Evolutionary conservation across 2,113 vertebrate genomes (phyloP).

Genomic region (Cercocebus atys): DNA sequence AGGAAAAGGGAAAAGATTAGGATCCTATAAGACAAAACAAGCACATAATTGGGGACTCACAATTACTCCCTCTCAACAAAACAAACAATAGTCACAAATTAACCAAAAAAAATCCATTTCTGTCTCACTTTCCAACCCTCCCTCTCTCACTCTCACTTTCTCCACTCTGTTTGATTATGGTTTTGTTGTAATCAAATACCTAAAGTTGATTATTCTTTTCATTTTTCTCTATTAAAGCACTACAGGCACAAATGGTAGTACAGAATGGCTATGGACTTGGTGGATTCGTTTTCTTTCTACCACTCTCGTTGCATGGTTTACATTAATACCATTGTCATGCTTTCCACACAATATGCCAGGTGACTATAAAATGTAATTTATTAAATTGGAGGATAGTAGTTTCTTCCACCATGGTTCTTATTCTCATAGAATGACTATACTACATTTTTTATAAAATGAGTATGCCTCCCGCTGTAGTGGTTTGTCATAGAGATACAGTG

Average conservation of each 20-base stretch:
- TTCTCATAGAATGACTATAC: neutral
- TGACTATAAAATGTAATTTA: slow-evolving; percentile 68
- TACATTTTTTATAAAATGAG: neutral
- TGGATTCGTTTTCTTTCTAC: slow-evolving; percentile 83
- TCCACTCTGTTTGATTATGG: neutral
- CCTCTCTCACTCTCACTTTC: neutral
- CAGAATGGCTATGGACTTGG: slow-evolving; percentile 82
- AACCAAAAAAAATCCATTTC: neutral
- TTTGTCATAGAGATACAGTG: neutral
- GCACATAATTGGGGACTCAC: neutral
- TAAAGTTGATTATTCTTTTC: neutral
- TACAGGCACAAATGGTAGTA: neutral
- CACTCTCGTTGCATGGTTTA: slow-evolving; percentile 77
- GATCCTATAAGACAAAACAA: neutral
- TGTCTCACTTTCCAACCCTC: neutral
- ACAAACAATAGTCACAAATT: neutral
- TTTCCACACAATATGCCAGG: slow-evolving; percentile 85
- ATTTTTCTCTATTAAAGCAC: slow-evolving; percentile 71
- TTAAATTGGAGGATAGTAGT: neutral
- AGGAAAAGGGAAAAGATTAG: neutral
- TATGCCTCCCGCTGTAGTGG: neutral
- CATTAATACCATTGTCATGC: slow-evolving; percentile 84
- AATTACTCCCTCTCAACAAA: neutral
- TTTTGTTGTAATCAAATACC: slow-evolving; percentile 5
- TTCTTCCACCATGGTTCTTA: rapidly evolving